Conservation (phyloP, 2,797 vertebrate species). For the Mallotus villosus region DNA sequence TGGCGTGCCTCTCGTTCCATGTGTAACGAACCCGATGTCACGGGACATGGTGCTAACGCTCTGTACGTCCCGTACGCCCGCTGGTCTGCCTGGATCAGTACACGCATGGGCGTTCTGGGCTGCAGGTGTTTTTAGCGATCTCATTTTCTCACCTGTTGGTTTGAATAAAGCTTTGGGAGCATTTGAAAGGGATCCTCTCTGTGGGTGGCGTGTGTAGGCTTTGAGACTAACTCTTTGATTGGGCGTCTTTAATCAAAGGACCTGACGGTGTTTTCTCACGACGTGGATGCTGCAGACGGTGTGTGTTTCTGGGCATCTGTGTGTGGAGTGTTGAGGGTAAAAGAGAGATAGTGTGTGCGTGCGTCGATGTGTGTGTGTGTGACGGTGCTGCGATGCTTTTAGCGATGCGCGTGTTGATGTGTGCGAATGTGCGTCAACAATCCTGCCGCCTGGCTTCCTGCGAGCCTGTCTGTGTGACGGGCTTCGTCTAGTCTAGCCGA, state of each 20-base stretch:
- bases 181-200: conserved; percentile 11
- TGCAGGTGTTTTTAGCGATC: neutral
- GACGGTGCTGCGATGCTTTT: neutral
- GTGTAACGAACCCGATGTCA: conserved; percentile 4
- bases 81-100: neutral
- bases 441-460: conserved; percentile 1
- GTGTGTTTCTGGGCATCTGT: conserved; percentile 1
- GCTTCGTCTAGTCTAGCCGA: neutral
- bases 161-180: neutral
- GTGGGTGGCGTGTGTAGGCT: neutral
- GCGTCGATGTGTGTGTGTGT: neutral
- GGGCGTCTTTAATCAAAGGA: conserved; percentile 16
- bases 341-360: neutral
- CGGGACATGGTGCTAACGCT: neutral
- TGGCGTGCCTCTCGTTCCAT: neutral
- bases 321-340: neutral
- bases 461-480: neutral
- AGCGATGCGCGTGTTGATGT: neutral
- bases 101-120: neutral
- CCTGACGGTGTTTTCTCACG: neutral
- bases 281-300: no score
- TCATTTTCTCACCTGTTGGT: conserved; percentile 2
- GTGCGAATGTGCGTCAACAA: neutral
- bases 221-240: conserved; percentile 13
- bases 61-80: neutral